Conservation (phyloP, 37 sponge, comb jelly and placozoan species). For the Halichondria panicea region DNA sequence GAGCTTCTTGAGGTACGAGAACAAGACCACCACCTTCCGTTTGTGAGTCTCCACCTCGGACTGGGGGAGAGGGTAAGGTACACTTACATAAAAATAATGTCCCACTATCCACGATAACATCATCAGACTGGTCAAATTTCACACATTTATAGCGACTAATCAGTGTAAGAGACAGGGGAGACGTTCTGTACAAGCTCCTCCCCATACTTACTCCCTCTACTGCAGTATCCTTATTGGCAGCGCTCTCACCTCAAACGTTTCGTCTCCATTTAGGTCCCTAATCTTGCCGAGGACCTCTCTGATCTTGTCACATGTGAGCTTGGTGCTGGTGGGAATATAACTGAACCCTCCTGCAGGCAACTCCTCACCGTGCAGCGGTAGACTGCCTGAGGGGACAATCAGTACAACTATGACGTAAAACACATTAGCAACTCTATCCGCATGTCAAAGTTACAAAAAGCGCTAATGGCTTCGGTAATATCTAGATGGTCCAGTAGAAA, state of each 20-base stretch:
- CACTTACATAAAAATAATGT: background rate
- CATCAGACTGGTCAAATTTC: too few species aligned
- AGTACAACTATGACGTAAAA: too few species aligned
- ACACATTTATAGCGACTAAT: too few species aligned
- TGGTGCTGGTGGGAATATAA: slow-evolving; percentile 18
- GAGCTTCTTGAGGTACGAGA: slow-evolving; percentile 49
- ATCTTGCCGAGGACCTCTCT: slow-evolving; percentile 13
- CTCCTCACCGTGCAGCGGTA: slow-evolving; percentile 57
- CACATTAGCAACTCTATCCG: too few species aligned
- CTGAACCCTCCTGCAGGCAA: slow-evolving; percentile 26
- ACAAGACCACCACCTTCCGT: slow-evolving; percentile 41
- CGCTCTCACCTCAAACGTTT: background rate
- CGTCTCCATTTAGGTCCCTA: slow-evolving; percentile 18
- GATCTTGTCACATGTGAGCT: slow-evolving; percentile 27
- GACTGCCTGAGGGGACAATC: too few species aligned
- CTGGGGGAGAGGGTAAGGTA: background rate
- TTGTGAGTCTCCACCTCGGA: slow-evolving; percentile 2
- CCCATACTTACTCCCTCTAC: background rate
- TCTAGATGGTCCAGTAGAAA: too few species aligned
- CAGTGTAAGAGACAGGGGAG: too few species aligned
- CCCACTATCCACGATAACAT: too few species aligned
- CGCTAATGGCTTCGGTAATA: too few species aligned
- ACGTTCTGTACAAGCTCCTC: too few species aligned
- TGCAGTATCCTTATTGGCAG: background rate
- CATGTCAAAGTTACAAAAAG: too few species aligned